Percentiles rank a stretch among this genome's conserved stretches.
Conservation (phyloP, 2,113 vertebrate species). For the Pardalotus punctatus region DNA sequence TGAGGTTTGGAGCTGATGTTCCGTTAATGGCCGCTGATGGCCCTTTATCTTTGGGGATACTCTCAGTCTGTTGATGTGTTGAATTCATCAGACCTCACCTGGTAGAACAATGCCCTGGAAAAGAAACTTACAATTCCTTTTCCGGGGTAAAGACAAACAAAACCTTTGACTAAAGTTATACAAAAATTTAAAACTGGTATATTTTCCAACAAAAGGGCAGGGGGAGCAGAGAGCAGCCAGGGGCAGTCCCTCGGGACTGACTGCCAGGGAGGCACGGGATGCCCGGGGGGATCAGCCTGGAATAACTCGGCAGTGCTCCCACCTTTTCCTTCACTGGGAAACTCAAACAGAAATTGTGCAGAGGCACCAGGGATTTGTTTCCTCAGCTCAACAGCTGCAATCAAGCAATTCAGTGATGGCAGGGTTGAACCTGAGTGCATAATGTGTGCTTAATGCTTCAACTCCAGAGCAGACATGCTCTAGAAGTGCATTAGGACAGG, state of each 20-base stretch:
- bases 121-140: too few relatives aligned
- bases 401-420: background rate
- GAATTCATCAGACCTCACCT: too few relatives aligned
- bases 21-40: too few relatives aligned
- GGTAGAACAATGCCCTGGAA: too few relatives aligned
- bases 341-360: background rate
- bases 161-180: too few relatives aligned
- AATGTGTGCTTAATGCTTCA: background rate
- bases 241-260: background rate
- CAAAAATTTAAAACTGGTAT: too few relatives aligned
- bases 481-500: background rate
- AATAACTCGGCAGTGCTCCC: background rate
- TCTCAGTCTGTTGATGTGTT: too few relatives aligned
- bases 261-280: background rate
- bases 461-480: background rate
- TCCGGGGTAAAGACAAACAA: too few relatives aligned
- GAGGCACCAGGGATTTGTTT: background rate
- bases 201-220: too few relatives aligned
- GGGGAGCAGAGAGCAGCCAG: background rate
- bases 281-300: background rate
- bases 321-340: background rate
- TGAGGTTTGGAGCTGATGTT: too few relatives aligned
- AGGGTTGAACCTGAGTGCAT: background rate
- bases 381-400: background rate
- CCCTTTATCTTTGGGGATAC: too few relatives aligned